A percentile compares a stretch with the other conserved stretches of the same genome.
Conservation (phyloP, 2,113 vertebrate species). For the Macrotus californicus region DNA sequence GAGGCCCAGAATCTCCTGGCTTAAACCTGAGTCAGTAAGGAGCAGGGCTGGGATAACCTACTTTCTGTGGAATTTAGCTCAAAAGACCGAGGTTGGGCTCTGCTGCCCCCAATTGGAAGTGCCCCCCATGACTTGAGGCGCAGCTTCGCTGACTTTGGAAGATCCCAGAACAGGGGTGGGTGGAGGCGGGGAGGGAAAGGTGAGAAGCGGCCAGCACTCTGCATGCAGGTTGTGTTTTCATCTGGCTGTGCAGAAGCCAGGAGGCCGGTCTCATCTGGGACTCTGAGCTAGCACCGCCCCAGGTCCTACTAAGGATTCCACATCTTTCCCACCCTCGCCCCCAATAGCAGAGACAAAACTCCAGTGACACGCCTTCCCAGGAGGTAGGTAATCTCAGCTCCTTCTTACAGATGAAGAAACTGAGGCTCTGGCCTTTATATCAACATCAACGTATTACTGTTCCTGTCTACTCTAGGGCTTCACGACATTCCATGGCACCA, state of each 20-base stretch:
- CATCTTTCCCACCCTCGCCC: background rate
- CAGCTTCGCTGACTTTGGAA: background rate
- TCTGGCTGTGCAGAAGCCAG: background rate
- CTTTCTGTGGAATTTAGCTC: background rate
- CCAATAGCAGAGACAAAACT: background rate
- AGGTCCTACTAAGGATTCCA: background rate
- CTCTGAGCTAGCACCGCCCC: background rate
- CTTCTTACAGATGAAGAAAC: background rate
- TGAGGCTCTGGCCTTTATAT: background rate
- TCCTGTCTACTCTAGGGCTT: background rate
- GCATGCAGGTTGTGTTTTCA: background rate
- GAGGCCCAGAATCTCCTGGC: background rate
- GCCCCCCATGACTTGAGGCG: background rate
- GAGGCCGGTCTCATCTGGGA: background rate
- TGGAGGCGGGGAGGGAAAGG: background rate
- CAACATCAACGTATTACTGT: background rate
- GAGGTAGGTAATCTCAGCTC: background rate
- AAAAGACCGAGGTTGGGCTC: background rate
- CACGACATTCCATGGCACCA: background rate
- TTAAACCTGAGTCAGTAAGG: background rate
- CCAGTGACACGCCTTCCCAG: background rate
- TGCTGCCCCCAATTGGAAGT: background rate
- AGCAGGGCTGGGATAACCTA: background rate
- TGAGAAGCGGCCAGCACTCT: background rate
- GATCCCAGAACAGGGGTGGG: rapidly evolving